phyloP scores from a whole-genome alignment of 2,888 invertebrate genomes.

The Brachynemurus nebulosus region DNA sequence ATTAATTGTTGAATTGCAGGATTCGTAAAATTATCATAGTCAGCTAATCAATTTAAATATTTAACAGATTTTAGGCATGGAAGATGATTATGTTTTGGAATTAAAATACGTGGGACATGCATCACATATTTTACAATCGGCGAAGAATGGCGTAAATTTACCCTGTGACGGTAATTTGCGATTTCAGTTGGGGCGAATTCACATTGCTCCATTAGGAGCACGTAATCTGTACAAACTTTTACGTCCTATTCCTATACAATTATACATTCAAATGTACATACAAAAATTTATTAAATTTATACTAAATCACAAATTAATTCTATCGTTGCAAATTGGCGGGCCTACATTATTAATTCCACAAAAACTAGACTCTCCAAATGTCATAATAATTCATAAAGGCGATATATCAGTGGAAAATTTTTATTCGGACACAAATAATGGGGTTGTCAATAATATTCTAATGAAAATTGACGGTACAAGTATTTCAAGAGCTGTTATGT shows the following conservation, averaged over 20 bases:
- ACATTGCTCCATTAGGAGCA: constrained; percentile 32
- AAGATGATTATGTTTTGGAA: constrained; percentile 68
- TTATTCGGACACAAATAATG: constrained; percentile 38
- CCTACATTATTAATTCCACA: constrained; percentile 66
- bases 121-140: constrained; percentile 36
- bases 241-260: not conserved
- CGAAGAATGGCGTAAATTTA: constrained; percentile 33
- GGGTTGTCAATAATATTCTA: constrained; percentile 55
- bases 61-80: constrained; percentile 53
- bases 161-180: constrained; percentile 57
- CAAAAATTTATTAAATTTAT: not conserved
- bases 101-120: constrained; percentile 62
- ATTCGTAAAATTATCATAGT: constrained; percentile 3
- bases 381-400: constrained; percentile 62
- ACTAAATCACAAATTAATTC: constrained; percentile 11
- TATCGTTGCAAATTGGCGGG: constrained; percentile 54
- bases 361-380: constrained; percentile 62
- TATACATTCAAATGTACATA: not conserved
- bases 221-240: not conserved
- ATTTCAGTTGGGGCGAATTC: constrained; percentile 54
- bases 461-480: constrained; percentile 53
- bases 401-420: constrained; percentile 68
- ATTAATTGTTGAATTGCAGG: too few relatives aligned
- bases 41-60: not conserved
- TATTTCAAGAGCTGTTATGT: constrained; percentile 56